Evolutionary conservation across 2,113 vertebrate genomes (phyloP).

Genomic region (chimpanzee (Pan troglodytes)): NHGRI_mPanTro3-v2.1_pri NC_072409.2:14113001-14113500

Average conservation of each 20-base stretch:
- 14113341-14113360: background rate
- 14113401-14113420: no score
- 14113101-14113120: background rate
- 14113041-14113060: background rate
- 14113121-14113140: background rate
- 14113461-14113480: background rate
- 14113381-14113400: no score
- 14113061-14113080: background rate
- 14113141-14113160: background rate
- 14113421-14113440: background rate
- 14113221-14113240: background rate
- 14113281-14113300: background rate
- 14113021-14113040: background rate
- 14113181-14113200: background rate
- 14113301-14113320: background rate
- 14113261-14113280: background rate
- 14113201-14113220: constrained; percentile 23
- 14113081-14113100: background rate
- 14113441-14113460: background rate
- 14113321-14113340: background rate
- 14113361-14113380: background rate
- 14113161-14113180: background rate
- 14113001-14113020: background rate
- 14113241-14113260: background rate
- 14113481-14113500: rapidly evolving